phyloP scores from a whole-genome alignment of 2,113 vertebrate genomes.

The Xenopus borealis region DNA sequence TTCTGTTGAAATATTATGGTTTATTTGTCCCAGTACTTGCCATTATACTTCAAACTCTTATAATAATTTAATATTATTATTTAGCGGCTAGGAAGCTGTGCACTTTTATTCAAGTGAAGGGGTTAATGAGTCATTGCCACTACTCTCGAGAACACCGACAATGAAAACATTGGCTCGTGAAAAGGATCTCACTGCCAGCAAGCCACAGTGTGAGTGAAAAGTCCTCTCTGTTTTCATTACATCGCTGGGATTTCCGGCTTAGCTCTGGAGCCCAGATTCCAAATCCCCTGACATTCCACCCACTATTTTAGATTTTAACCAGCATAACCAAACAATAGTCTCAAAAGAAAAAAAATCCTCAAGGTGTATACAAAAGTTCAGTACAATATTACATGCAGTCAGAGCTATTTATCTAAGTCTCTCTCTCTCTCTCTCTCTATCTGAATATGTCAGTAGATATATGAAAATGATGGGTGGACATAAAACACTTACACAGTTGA shows the following conservation, averaged over 20 bases:
- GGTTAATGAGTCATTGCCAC: constrained; percentile 69
- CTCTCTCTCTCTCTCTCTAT: too few species aligned
- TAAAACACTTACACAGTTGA: too few species aligned
- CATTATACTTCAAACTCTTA: too few species aligned
- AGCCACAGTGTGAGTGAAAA: constrained; percentile 68
- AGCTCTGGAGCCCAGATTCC: constrained; percentile 67
- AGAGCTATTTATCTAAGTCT: too few species aligned
- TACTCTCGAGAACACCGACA: constrained; percentile 69
- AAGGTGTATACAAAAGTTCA: too few species aligned
- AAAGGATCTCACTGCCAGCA: constrained; percentile 65
- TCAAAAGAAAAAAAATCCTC: too few species aligned
- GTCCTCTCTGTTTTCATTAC: constrained; percentile 73
- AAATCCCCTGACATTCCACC: constrained; percentile 66
- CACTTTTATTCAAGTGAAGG: constrained; percentile 62
- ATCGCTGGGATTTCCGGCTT: constrained; percentile 70
- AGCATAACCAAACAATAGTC: constrained; percentile 27
- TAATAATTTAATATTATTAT: not conserved
- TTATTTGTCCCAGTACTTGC: too few species aligned
- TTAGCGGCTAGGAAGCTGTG: not conserved
- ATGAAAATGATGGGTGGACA: too few species aligned
- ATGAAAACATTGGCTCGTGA: constrained; percentile 69
- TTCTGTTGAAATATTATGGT: too few species aligned
- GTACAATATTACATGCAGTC: too few species aligned
- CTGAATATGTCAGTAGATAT: too few species aligned
- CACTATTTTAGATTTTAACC: constrained; percentile 44